Evolutionary conservation across 37 sponge, comb jelly and placozoan genomes (phyloP).

Genomic region (Diacarnus erythraeanus): DNA sequence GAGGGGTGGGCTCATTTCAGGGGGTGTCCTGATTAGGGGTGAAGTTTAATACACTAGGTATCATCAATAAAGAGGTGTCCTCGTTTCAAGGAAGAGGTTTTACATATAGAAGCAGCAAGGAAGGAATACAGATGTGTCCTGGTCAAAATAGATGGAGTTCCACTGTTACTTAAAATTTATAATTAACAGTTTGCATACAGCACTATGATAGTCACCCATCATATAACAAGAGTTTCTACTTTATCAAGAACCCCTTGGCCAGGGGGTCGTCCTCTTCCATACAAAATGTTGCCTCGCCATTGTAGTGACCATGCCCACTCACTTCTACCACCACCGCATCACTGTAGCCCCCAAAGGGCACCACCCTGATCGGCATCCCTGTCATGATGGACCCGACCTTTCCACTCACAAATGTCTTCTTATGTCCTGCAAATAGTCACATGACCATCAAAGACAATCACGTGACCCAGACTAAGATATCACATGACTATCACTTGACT

Average conservation of each 20-base stretch:
- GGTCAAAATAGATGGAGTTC: too few relatives aligned
- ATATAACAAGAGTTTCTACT: constrained; percentile 21
- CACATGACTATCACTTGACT: too few relatives aligned
- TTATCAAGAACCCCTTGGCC: constrained; percentile 54
- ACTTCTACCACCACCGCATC: constrained; percentile 79
- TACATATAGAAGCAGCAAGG: too few relatives aligned
- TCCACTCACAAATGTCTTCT: constrained; percentile 33
- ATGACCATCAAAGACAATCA: background rate
- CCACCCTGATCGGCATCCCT: constrained; percentile 52
- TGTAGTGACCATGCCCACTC: constrained; percentile 77
- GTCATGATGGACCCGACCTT: constrained; percentile 54
- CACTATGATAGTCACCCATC: too few relatives aligned
- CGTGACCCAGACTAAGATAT: background rate
- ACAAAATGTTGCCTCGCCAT: constrained; percentile 63
- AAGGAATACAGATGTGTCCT: too few relatives aligned
- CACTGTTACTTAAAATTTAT: too few relatives aligned
- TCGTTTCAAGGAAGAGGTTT: too few relatives aligned
- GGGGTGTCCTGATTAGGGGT: too few relatives aligned
- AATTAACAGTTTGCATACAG: too few relatives aligned
- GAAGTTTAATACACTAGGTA: too few relatives aligned
- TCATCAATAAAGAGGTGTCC: too few relatives aligned
- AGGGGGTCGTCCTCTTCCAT: constrained; percentile 60
- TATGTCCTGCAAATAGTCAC: constrained; percentile 32
- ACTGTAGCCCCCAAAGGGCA: constrained; percentile 28
- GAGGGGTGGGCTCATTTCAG: too few relatives aligned